These are phyloP conservation scores for Nyctalus aviator DNA, from an alignment of 2,797 vertebrate species.

Conservation along the genomic window DNA sequence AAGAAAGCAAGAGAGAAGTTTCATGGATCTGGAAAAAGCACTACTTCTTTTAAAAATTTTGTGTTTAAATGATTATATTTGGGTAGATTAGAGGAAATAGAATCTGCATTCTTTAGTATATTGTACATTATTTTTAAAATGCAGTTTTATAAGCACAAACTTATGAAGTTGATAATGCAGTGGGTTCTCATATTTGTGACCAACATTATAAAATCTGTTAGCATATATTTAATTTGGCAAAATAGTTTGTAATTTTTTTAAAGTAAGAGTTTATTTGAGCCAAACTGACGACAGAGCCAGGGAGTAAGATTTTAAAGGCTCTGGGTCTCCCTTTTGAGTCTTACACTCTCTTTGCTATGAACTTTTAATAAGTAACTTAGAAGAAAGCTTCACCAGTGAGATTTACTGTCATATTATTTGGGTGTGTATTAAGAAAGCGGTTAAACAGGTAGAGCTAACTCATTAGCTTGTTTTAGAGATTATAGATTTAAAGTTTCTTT, in stretches of 20 bases:
- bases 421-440: constrained; percentile 68
- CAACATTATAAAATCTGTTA: constrained; percentile 24
- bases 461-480: constrained; percentile 62
- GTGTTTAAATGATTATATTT: constrained; percentile 26
- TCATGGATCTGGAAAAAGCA: constrained; percentile 9
- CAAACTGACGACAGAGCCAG: neutral
- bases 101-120: neutral
- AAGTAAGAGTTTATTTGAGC: neutral
- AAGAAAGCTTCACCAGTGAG: constrained; percentile 58
- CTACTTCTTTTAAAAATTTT: constrained; percentile 33
- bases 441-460: constrained; percentile 68
- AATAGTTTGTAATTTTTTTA: neutral
- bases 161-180: constrained; percentile 30
- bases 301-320: neutral
- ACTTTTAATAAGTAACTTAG: constrained; percentile 68
- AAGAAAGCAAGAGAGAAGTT: neutral
- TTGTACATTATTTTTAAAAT: neutral
- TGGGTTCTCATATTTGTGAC: constrained; percentile 8
- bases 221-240: neutral
- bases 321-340: neutral
- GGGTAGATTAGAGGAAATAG: constrained; percentile 8
- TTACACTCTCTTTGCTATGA: constrained; percentile 15
- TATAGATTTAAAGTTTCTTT: constrained; percentile 42
- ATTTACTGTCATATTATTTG: constrained; percentile 63
- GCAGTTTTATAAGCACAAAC: neutral